Evolutionary conservation across 2,797 vertebrate genomes (phyloP).

Genomic region (Anabas testudineus): DNA sequence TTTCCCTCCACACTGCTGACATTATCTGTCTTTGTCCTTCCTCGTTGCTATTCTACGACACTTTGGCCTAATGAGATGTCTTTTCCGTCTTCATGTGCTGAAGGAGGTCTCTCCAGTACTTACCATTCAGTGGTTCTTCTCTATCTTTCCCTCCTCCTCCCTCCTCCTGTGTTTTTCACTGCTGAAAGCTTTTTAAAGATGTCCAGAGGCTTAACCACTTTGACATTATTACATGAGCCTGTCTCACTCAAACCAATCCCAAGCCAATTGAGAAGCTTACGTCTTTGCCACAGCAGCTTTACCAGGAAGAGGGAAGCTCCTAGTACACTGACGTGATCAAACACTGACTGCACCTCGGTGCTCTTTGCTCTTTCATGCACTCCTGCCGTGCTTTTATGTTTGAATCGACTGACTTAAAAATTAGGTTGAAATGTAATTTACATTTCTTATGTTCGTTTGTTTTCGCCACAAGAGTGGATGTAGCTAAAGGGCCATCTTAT

Average conservation of each 20-base stretch:
- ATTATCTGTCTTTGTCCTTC: constrained; percentile 8
- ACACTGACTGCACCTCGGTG: constrained; percentile 9
- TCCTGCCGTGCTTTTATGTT: neutral
- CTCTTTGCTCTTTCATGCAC: constrained; percentile 6
- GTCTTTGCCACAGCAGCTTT: constrained; percentile 68
- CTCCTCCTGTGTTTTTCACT: constrained; percentile 28
- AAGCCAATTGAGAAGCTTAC: constrained; percentile 80
- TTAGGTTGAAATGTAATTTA: neutral
- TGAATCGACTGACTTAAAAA: constrained; percentile 1
- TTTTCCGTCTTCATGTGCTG: constrained; percentile 22
- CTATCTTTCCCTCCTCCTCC: constrained; percentile 10
- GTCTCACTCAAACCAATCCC: constrained; percentile 81
- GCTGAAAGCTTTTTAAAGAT: constrained; percentile 82
- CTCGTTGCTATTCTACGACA: constrained; percentile 35
- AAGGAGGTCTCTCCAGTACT: constrained; percentile 42
- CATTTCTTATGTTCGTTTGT: constrained; percentile 7
- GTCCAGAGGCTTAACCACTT: constrained; percentile 78
- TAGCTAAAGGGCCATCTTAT: constrained; percentile 19
- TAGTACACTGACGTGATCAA: constrained; percentile 34
- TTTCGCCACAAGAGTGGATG: constrained; percentile 19
- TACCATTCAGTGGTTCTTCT: constrained; percentile 22
- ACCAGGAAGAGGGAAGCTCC: constrained; percentile 47
- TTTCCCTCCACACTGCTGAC: constrained; percentile 19
- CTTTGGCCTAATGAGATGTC: constrained; percentile 44
- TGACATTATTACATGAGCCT: constrained; percentile 81